Evolutionary conservation across 2,113 vertebrate species (phyloP).

Genomic region (Mesitornis unicolor): DNA sequence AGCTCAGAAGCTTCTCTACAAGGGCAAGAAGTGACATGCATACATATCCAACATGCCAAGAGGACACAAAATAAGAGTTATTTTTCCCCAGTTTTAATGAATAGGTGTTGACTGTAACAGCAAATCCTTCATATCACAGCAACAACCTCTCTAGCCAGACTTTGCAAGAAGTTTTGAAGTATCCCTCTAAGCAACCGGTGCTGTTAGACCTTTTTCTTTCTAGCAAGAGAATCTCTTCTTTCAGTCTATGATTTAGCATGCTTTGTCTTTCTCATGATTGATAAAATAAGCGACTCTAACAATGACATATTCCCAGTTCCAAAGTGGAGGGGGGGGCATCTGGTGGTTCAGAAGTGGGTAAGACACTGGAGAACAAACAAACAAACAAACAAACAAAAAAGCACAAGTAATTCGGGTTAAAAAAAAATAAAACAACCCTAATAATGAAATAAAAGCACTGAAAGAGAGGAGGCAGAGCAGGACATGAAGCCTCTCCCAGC

Average conservation of each 20-base stretch:
- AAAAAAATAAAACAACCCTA: too few species aligned
- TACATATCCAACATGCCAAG: too few species aligned
- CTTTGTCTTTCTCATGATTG: background rate
- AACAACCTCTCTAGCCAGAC: background rate
- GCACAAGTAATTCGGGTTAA: background rate
- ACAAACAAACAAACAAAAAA: too few species aligned
- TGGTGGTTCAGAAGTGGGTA: too few species aligned
- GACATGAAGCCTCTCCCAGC: too few species aligned
- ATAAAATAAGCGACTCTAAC: background rate
- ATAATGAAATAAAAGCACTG: background rate
- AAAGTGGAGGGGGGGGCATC: too few species aligned
- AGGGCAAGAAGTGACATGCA: background rate
- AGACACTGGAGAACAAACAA: too few species aligned
- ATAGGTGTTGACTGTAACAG: background rate
- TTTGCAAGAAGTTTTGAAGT: background rate
- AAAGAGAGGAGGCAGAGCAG: too few species aligned
- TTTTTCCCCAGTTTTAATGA: background rate
- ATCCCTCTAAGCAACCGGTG: background rate
- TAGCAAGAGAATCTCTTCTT: rapidly evolving
- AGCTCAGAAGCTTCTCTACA: background rate
- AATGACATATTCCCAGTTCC: rapidly evolving
- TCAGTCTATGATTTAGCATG: rapidly evolving
- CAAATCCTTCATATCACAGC: background rate
- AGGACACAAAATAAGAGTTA: rapidly evolving
- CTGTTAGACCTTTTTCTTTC: background rate